A percentile compares a stretch with the other conserved stretches of the same genome.
Evolutionary conservation across 2,888 invertebrate genomes (phyloP).

Genomic region (Euzetes globulus): DNA sequence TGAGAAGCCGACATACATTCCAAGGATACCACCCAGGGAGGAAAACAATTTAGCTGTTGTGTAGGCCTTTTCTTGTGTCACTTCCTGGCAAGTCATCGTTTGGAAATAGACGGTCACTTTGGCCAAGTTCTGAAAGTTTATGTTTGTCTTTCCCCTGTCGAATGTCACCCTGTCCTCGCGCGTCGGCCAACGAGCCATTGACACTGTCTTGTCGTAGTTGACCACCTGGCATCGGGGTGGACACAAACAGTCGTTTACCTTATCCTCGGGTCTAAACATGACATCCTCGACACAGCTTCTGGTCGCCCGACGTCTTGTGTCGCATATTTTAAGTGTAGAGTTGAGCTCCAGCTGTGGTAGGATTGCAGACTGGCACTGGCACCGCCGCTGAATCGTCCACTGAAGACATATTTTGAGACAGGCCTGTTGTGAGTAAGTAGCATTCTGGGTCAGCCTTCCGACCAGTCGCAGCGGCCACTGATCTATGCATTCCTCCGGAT

Average conservation of each 20-base stretch:
- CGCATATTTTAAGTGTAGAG: slow-evolving; percentile 35
- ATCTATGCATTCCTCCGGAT: slow-evolving; percentile 39
- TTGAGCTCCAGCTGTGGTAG: slow-evolving; percentile 37
- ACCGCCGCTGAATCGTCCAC: slow-evolving; percentile 37
- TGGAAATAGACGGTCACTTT: slow-evolving; percentile 39
- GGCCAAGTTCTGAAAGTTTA: slow-evolving; percentile 38
- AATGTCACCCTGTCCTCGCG: slow-evolving; percentile 38
- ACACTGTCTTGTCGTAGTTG: slow-evolving; percentile 39
- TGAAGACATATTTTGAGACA: slow-evolving; percentile 39
- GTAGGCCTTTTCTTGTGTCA: slow-evolving; percentile 35
- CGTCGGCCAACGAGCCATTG: slow-evolving; percentile 38
- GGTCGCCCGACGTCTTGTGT: slow-evolving; percentile 34
- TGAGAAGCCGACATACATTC: slow-evolving; percentile 39
- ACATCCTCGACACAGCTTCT: slow-evolving; percentile 39
- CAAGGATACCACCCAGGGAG: slow-evolving; percentile 37
- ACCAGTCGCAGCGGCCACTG: slow-evolving; percentile 37
- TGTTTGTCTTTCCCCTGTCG: slow-evolving; percentile 35
- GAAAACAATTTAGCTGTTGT: slow-evolving; percentile 38
- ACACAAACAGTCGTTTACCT: slow-evolving; percentile 36
- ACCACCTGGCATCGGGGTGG: slow-evolving; percentile 38
- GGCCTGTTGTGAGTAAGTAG: slow-evolving; percentile 38
- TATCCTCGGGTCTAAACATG: slow-evolving; percentile 37
- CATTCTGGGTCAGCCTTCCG: slow-evolving; percentile 35
- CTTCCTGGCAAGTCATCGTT: slow-evolving; percentile 39
- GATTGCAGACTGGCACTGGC: slow-evolving; percentile 38